Evolutionary conservation across 1,140 invertebrate genomes (phyloP), one percentile per base, ranked within the genome.

Genomic region (Phymorhynchus buccinoides): DNA sequence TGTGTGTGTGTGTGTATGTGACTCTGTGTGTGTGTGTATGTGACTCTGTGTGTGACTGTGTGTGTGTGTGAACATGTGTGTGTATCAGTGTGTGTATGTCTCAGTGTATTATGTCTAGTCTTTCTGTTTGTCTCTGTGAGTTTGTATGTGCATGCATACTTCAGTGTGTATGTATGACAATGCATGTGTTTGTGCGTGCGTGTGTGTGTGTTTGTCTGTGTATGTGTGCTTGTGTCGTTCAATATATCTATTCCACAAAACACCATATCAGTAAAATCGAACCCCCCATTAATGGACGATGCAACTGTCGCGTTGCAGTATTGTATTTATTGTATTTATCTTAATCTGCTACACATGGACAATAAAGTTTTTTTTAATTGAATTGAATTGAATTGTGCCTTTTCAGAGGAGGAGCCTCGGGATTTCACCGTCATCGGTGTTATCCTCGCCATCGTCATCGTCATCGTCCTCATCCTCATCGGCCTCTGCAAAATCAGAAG

Each of bases 401-500:
- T 44, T 77, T 41, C 75, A 78, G 75, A 42, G 37, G 41, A 78
- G n/a, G 75, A 39, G 7, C 30, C 30, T 6, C 35, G 30, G 3
- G 6, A 81, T 35, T 62, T 66, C 35, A 14, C 80, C 56, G 52
- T 81, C 35, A 66, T 81, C 14, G 80, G 80, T 12, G 80, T 81
- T 18, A 41, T 81, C 16, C 52, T 81, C 7, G 80, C 32, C 6
- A 56, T 81, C 22, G 37, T 81, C 56, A 48, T 81, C 35, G 27
- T 81, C 52, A 56, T 81, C 35, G 39, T 81, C 35, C 48, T 81
- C 12, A 81, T 81, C 37, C 35, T 81, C 27, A 39, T 81, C 32
- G 52, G 80, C 56, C 35, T 81, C 35, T 81, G 80, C 56, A 81
- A 81, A 18, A 16, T 81, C 42, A 62, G 80, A 30, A 66, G 80